Evolutionary conservation across 2,888 invertebrate genomes (phyloP).

Genomic region (Andrena marginata): DNA sequence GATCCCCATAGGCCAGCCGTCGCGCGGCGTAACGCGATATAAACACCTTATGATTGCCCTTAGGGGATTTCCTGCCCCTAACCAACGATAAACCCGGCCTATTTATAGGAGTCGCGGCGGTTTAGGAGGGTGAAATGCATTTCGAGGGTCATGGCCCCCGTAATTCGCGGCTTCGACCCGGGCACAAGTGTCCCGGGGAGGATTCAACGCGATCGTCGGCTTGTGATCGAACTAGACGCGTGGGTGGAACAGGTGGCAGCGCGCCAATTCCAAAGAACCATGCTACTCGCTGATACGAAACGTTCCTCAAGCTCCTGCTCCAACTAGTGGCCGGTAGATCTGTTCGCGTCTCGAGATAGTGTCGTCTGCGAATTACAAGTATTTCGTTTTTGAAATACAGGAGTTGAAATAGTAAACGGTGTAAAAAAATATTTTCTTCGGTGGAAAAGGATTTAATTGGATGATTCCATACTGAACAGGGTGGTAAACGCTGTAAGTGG

Average conservation of each 20-base stretch:
- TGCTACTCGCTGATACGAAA: neutral
- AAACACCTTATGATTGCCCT: conserved; percentile 77
- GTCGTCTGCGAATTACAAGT: no score
- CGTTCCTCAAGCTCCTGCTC: neutral
- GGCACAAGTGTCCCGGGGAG: neutral
- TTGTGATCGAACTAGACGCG: conserved; percentile 12
- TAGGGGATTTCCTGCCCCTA: conserved; percentile 65
- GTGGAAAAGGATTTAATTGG: no score
- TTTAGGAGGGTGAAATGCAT: conserved; percentile 27
- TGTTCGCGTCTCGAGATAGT: neutral
- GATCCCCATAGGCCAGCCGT: conserved; percentile 37
- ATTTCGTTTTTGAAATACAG: no score
- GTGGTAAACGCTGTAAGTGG: no score
- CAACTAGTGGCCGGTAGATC: neutral
- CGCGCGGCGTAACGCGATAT: conserved; percentile 65
- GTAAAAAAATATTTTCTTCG: no score
- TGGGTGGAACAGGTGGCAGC: conserved; percentile 2
- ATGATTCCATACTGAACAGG: no score
- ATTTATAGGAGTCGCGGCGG: conserved; percentile 47
- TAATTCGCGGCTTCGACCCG: conserved; percentile 9
- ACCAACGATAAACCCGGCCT: conserved; percentile 64
- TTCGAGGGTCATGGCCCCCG: neutral
- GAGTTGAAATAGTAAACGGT: no score
- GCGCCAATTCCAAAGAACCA: neutral
- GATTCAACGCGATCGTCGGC: conserved; percentile 19